These are phyloP conservation scores for Drosophila ananassae DNA, from an alignment of 1,140 invertebrate genomes.

Conservation along the genomic window DNA sequence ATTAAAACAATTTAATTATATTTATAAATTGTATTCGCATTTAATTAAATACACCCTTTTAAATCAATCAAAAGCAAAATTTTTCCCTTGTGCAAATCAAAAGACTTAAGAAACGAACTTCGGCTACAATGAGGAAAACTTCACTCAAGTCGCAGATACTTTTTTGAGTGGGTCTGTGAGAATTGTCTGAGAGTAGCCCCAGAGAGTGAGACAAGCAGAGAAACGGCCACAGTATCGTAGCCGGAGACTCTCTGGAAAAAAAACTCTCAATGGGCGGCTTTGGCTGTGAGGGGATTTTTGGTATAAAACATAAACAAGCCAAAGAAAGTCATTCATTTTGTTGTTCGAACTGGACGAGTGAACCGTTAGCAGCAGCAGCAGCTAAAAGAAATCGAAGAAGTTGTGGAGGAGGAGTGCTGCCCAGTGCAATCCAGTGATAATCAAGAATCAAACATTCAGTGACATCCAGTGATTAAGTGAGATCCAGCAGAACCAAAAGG, in stretches of 20 bases:
- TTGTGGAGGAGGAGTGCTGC: constrained; percentile 35
- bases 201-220: constrained; percentile 5
- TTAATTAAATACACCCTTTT: not conserved
- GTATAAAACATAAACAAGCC: constrained; percentile 80
- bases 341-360: constrained; percentile 71
- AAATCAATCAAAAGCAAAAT: not conserved
- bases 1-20: too few species aligned
- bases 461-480: constrained; percentile 35
- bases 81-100: constrained; percentile 27
- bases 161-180: constrained; percentile 21
- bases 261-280: constrained; percentile 50
- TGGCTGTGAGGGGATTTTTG: constrained; percentile 38
- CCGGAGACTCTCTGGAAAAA: constrained; percentile 4
- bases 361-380: constrained; percentile 59
- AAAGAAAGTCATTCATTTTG: constrained; percentile 80
- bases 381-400: constrained; percentile 16
- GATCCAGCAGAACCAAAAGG: constrained; percentile 25
- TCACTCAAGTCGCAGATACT: constrained; percentile 32
- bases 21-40: too few species aligned
- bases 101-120: constrained; percentile 73
- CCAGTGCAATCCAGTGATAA: constrained; percentile 54
- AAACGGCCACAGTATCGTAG: not conserved
- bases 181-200: not conserved
- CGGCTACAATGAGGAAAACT: constrained; percentile 9
- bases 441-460: constrained; percentile 14